phyloP scores from a whole-genome alignment of 2,888 invertebrate species.

The Calameuta filiformis region DNA sequence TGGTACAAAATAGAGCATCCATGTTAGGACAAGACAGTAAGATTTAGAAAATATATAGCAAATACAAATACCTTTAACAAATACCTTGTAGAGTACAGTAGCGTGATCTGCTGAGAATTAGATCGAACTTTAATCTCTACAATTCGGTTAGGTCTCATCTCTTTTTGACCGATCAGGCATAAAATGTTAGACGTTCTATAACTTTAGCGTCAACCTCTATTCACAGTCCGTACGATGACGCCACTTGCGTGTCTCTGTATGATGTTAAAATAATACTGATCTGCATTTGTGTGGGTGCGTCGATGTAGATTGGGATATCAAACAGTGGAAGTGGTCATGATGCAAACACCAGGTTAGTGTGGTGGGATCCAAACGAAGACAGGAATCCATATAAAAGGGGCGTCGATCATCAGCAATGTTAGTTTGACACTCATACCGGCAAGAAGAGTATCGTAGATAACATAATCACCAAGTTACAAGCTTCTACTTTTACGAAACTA shows the following conservation, averaged over 20 bases:
- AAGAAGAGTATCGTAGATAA: neutral
- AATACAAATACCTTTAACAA: too few species aligned
- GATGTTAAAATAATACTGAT: neutral
- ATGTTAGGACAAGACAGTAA: neutral
- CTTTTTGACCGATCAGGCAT: neutral
- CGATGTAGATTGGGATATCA: slow-evolving; percentile 22
- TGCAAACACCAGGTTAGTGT: neutral
- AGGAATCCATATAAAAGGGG: slow-evolving; percentile 48
- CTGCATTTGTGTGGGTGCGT: neutral
- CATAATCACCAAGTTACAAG: neutral
- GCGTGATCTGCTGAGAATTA: neutral
- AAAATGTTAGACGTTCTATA: neutral
- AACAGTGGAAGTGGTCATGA: neutral
- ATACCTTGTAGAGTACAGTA: neutral
- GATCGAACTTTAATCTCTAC: neutral
- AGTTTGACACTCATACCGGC: slow-evolving; percentile 34
- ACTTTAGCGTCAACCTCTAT: neutral
- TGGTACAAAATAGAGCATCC: neutral
- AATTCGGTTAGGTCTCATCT: neutral
- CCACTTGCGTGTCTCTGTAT: neutral
- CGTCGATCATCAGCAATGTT: slow-evolving; percentile 30
- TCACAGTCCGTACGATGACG: neutral
- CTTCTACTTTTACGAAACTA: neutral
- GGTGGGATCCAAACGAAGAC: slow-evolving; percentile 32
- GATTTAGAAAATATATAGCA: neutral